Percentiles rank a stretch among this genome's conserved stretches.
phyloP scores from a whole-genome alignment of 2,113 vertebrate species.

The Antigone vipio region DNA sequence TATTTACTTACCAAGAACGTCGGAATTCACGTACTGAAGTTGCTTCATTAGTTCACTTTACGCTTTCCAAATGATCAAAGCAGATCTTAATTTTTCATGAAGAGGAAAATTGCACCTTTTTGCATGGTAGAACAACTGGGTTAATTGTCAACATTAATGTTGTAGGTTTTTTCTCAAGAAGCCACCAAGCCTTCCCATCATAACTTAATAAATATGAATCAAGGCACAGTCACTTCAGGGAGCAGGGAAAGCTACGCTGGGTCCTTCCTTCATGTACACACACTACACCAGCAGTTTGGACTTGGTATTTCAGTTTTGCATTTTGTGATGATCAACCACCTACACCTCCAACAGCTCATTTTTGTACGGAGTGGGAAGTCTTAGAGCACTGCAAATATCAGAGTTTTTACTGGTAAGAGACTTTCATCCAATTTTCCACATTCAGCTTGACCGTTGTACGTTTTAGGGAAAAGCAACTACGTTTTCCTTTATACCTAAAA shows the following conservation, averaged over 20 bases:
- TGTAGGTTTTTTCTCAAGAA: constrained; percentile 19
- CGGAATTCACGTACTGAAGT: constrained; percentile 5
- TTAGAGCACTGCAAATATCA: background rate
- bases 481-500: background rate
- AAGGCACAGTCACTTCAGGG: background rate
- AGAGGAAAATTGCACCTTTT: constrained; percentile 63
- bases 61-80: constrained; percentile 52
- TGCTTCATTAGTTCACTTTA: constrained; percentile 41
- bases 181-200: background rate
- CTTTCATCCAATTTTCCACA: background rate
- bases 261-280: background rate
- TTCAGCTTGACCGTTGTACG: background rate
- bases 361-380: background rate
- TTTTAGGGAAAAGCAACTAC: background rate
- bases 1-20: background rate
- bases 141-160: constrained; percentile 57
- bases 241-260: background rate
- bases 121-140: constrained; percentile 67
- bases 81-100: constrained; percentile 72
- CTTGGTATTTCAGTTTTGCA: background rate
- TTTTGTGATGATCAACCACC: background rate
- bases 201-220: background rate
- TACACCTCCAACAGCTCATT: background rate
- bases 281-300: background rate
- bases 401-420: background rate